These are phyloP conservation scores for Cepphus grylle DNA, from an alignment of 2,113 vertebrate species.

Conservation along the genomic window DNA sequence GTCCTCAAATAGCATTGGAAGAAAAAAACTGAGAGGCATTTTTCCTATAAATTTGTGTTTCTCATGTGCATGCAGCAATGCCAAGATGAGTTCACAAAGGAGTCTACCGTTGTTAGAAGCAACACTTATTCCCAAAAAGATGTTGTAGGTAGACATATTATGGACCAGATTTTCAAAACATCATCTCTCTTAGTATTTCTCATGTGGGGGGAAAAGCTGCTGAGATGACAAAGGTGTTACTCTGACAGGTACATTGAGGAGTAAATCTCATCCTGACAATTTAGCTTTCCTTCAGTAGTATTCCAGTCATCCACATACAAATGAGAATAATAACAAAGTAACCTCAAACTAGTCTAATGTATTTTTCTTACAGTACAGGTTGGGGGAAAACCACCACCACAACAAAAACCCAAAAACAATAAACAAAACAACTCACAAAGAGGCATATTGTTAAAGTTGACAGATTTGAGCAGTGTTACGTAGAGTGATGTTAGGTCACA, in stretches of 20 bases:
- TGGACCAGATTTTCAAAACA: background rate
- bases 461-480: background rate
- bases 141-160: background rate
- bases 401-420: accelerated
- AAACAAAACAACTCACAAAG: background rate
- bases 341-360: background rate
- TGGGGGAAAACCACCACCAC: background rate
- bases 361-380: background rate
- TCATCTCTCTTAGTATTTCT: background rate
- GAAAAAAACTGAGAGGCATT: background rate
- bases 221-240: background rate
- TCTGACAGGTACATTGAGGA: background rate
- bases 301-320: background rate
- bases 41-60: background rate
- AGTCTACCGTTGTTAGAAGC: background rate
- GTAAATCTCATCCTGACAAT: background rate
- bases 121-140: background rate
- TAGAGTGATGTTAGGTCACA: background rate
- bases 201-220: accelerated
- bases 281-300: background rate
- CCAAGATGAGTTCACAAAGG: background rate
- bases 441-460: background rate
- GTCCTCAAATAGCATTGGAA: background rate
- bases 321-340: background rate
- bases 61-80: background rate